Percentiles rank a stretch among this genome's conserved stretches.
Conservation (phyloP, 2,113 vertebrate species). For the Aythya baeri region DNA sequence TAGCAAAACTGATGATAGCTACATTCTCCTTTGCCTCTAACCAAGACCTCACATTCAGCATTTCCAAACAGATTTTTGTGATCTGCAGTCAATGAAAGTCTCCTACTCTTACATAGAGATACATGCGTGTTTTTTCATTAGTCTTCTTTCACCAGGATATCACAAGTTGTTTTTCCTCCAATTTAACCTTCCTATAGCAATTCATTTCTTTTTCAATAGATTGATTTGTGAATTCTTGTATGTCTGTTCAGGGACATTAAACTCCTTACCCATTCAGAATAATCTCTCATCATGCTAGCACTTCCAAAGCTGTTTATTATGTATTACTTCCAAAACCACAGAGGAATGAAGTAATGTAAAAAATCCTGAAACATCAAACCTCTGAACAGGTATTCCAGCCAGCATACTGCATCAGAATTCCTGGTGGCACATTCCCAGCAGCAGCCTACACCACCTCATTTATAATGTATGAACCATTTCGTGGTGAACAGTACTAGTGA, state of each 20-base stretch:
- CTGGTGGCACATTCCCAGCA: background rate
- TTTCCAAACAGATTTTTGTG: background rate
- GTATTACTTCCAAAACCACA: background rate
- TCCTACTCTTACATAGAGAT: background rate
- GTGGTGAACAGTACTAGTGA: background rate
- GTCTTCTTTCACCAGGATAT: too few relatives aligned
- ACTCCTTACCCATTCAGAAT: background rate
- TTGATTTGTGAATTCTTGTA: background rate
- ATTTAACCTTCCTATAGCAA: background rate
- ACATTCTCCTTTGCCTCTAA: background rate
- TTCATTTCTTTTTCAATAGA: background rate
- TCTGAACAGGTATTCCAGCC: background rate
- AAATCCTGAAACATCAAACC: background rate
- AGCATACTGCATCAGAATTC: background rate
- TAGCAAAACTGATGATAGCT: background rate
- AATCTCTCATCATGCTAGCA: background rate
- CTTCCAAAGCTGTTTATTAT: background rate
- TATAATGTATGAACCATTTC: background rate
- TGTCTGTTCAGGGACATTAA: background rate
- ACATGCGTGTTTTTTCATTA: background rate
- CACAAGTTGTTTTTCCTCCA: background rate
- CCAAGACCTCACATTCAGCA: background rate
- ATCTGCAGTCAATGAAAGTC: background rate
- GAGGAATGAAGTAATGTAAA: background rate
- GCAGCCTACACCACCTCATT: fast-evolving